Conservation (phyloP, 2,113 vertebrate species). For the Nothoprocta perdicaria region DNA sequence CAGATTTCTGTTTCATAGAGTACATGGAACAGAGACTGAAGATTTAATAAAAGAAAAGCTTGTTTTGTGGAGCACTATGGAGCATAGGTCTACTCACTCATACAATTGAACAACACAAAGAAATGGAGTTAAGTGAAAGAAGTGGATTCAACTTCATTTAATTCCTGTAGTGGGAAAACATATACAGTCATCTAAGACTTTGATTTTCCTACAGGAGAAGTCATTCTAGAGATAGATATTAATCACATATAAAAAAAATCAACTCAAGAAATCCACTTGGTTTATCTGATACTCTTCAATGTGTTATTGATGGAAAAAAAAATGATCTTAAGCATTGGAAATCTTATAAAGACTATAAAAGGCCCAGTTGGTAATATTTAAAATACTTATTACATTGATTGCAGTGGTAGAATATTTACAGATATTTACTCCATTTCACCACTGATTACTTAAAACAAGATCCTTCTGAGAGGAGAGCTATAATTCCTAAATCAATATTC, state of each 20-base stretch:
- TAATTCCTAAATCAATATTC: background rate
- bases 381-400: background rate
- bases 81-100: background rate
- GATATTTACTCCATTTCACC: background rate
- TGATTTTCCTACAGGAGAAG: background rate
- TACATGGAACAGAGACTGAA: background rate
- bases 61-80: background rate
- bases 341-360: background rate
- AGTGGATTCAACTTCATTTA: background rate
- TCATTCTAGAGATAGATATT: background rate
- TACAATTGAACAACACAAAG: background rate
- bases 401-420: background rate
- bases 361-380: background rate
- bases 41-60: background rate
- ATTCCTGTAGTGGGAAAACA: background rate
- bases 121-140: background rate
- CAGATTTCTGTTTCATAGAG: background rate
- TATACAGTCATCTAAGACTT: background rate
- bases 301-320: background rate
- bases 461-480: background rate
- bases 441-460: background rate
- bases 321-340: background rate
- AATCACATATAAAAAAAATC: background rate
- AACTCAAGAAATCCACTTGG: background rate
- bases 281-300: background rate